Conservation (phyloP, 2,113 vertebrate genomes). For the Apistogramma diplotaenia region DNA sequence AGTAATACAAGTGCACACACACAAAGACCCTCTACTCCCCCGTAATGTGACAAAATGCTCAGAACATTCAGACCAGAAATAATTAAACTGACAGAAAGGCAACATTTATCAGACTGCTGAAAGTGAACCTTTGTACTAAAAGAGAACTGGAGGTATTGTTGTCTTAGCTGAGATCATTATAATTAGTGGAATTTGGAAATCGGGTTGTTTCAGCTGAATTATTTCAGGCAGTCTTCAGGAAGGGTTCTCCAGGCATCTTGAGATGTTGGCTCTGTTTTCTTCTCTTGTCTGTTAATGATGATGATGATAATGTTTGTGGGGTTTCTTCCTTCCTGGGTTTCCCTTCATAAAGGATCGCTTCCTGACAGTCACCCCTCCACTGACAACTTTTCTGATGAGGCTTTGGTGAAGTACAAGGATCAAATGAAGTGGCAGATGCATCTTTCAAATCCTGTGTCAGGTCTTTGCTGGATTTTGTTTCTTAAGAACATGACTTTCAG, state of each 20-base stretch:
- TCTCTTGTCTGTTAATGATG: background rate
- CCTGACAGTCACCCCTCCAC: background rate
- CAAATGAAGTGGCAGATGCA: background rate
- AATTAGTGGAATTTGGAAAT: background rate
- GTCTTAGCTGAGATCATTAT: background rate
- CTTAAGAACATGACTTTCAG: background rate
- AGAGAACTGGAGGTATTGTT: background rate
- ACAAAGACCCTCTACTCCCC: background rate
- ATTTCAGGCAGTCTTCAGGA: background rate
- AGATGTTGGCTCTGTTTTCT: background rate
- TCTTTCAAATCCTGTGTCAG: background rate
- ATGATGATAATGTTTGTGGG: too few relatives aligned
- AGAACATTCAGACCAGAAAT: background rate
- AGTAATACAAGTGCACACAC: background rate
- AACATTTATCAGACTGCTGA: background rate
- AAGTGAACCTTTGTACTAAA: background rate
- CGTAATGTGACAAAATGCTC: background rate
- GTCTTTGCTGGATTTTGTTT: background rate
- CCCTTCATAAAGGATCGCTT: background rate
- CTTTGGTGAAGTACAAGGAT: background rate
- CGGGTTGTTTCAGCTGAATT: background rate
- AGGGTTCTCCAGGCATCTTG: background rate
- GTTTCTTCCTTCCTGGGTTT: fast-evolving
- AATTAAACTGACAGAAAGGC: background rate
- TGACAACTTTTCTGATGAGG: background rate